Evolutionary conservation across 2,888 invertebrate genomes (phyloP).

Genomic region (Oligia latruncula): DNA sequence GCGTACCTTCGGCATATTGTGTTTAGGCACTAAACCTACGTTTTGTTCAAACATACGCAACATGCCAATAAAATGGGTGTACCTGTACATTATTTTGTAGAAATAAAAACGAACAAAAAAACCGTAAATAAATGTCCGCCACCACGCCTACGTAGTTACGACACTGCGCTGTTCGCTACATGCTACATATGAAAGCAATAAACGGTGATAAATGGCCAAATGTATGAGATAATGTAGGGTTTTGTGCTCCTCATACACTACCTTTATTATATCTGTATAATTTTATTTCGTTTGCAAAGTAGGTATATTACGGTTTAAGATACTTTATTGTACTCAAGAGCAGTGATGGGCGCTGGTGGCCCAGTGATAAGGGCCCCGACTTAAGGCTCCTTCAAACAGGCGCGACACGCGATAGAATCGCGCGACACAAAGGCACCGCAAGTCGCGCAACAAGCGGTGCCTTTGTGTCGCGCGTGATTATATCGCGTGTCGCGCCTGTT

Average conservation of each 20-base stretch:
- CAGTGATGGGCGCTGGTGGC: no score
- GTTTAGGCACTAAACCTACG: not conserved
- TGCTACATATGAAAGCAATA: slow-evolving; percentile 57
- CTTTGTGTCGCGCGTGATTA: no score
- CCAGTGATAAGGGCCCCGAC: no score
- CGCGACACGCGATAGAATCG: no score
- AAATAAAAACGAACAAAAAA: slow-evolving; percentile 33
- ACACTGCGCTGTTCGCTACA: slow-evolving; percentile 30
- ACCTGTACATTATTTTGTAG: slow-evolving; percentile 26
- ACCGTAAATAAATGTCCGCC: slow-evolving; percentile 46
- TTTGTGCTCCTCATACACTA: slow-evolving; percentile 40
- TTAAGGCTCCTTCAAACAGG: no score
- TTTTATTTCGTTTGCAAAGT: slow-evolving; percentile 13
- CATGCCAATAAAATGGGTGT: slow-evolving; percentile 23
- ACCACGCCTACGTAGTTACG: slow-evolving; percentile 58
- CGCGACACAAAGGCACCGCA: no score
- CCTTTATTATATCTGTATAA: slow-evolving; percentile 39
- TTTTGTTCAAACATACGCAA: not conserved
- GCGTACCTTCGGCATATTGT: no score
- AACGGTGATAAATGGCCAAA: slow-evolving; percentile 63
- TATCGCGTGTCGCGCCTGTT: no score
- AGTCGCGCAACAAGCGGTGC: no score
- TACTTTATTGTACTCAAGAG: no score
- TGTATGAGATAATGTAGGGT: slow-evolving; percentile 55
- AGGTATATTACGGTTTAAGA: not conserved